phyloP scores from a whole-genome alignment of 2,888 invertebrate genomes.

The Drosophila macrospina region DNA sequence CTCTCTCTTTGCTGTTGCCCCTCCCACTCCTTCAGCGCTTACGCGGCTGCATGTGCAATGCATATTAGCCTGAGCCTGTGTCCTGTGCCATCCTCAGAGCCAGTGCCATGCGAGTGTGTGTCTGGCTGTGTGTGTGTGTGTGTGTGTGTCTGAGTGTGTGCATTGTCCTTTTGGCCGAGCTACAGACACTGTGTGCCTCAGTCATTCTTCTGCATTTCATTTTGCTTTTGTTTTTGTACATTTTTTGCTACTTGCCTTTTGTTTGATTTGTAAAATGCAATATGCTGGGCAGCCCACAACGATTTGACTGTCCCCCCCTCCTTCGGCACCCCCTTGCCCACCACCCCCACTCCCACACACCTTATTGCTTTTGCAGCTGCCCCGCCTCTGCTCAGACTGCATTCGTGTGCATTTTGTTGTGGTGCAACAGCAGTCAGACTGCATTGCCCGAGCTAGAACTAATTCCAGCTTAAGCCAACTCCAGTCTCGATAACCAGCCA shows the following conservation, averaged over 20 bases:
- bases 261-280: conserved; percentile 81
- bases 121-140: conserved; percentile 15
- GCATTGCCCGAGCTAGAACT: conserved; percentile 46
- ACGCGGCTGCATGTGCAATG: conserved; percentile 72
- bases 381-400: conserved; percentile 27
- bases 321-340: neutral
- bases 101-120: no score
- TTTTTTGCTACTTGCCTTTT: conserved; percentile 63
- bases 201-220: conserved; percentile 56
- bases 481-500: conserved; percentile 9
- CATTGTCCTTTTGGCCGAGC: conserved; percentile 80
- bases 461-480: conserved; percentile 26
- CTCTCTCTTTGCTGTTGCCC: no score
- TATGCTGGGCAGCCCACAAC: conserved; percentile 68
- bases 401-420: conserved; percentile 47
- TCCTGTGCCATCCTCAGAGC: conserved; percentile 61
- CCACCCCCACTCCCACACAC: conserved; percentile 9
- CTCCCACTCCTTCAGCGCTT: conserved; percentile 18
- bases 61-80: conserved; percentile 67
- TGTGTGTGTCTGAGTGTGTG: conserved; percentile 51
- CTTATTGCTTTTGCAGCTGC: conserved; percentile 21
- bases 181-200: conserved; percentile 40
- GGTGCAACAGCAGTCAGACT: conserved; percentile 43
- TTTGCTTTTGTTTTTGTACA: conserved; percentile 28
- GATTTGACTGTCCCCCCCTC: conserved; percentile 21